A percentile compares a stretch with the other conserved stretches of the same genome.
These are phyloP conservation scores for Drosophila niveifrons DNA, from an alignment of 2,888 invertebrate genomes.

Conservation along the genomic window DNA sequence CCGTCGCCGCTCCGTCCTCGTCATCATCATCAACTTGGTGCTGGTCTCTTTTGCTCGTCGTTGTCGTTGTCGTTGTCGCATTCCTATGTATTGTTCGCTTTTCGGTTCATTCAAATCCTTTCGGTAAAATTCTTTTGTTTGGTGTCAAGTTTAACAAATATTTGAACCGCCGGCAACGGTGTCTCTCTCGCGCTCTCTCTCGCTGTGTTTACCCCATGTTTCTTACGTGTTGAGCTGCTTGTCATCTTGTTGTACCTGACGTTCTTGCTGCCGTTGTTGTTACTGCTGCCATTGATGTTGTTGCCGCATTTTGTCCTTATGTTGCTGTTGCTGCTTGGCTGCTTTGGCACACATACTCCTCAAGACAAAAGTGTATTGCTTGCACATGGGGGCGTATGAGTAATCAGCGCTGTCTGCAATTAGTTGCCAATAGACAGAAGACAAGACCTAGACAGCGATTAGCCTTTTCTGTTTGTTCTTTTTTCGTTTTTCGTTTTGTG, in stretches of 20 bases:
- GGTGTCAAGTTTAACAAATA: slow-evolving; percentile 84
- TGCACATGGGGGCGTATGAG: slow-evolving; percentile 72
- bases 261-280: slow-evolving; percentile 3
- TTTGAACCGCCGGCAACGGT: slow-evolving; percentile 70
- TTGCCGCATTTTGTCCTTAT: slow-evolving; percentile 8
- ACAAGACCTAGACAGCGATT: slow-evolving; percentile 50
- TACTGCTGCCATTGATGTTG: slow-evolving; percentile 23
- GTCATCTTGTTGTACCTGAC: slow-evolving; percentile 57
- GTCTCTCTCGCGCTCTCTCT: slow-evolving; percentile 40
- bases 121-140: slow-evolving; percentile 84
- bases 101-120: slow-evolving; percentile 77
- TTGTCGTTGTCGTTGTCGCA: slow-evolving; percentile 39
- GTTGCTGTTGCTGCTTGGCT: slow-evolving; percentile 15
- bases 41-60: slow-evolving; percentile 16
- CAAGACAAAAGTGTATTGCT: slow-evolving; percentile 11
- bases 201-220: slow-evolving; percentile 67
- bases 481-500: slow-evolving; percentile 4
- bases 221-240: slow-evolving; percentile 59
- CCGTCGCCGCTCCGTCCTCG: slow-evolving; percentile 35
- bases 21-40: slow-evolving; percentile 35
- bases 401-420: slow-evolving; percentile 69
- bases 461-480: slow-evolving; percentile 47
- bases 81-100: slow-evolving; percentile 74
- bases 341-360: slow-evolving; percentile 29
- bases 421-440: slow-evolving; percentile 67